Base-by-base conservation (phyloP, 2,113 vertebrate species). In the Sebastes fasciatus region DNA sequence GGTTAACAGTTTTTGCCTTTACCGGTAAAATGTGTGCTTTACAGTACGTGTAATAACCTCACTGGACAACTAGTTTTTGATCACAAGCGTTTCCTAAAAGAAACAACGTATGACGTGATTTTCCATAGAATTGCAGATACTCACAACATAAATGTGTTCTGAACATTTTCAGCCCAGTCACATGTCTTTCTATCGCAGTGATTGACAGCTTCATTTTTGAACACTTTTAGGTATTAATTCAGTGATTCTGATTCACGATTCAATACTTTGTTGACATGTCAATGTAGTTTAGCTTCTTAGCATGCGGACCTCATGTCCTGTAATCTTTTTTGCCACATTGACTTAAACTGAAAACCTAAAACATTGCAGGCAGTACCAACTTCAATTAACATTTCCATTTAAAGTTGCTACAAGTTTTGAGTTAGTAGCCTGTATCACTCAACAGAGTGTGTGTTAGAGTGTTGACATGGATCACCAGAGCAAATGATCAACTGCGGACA, bases 351-450 rank as follows among this genome's bases (percentile, higher is more conserved):
- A 61, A 71, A 71, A 21, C 43, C 14, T 46, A 8, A 23, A 3
- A n/a, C 58, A 63, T 3, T 21, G 2, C 80, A 73, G 16, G 43
- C 79, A 46, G 16, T 11, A 8, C 45, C 34, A 60, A 62, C 21
- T 72, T 45, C 3, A 65, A 79, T 83, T 75, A 61, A 60, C 80
- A 79, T 83, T 83, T 79, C 75, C 52, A 86, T 71, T 75, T 54
- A 26, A 76, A 72, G 64, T 26, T 12, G 58, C 65, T n/a, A 55
- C 70, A 60, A 60, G 21, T 84, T 57, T 45, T 60, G 45, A 49
- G 40, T 34, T 54, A 5, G 51, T 14, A 12, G 51, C 21, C 54
- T 34, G 49, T 9, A 69, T 69, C 65, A 45, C 55, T 52, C 55
- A 6, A 13, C 63, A 51, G 14, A 13, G 34, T 26, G 78, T n/a